These are phyloP conservation scores for Zaprionus lachaisei DNA, from an alignment of 1,140 invertebrate species.

Conservation along the genomic window DNA sequence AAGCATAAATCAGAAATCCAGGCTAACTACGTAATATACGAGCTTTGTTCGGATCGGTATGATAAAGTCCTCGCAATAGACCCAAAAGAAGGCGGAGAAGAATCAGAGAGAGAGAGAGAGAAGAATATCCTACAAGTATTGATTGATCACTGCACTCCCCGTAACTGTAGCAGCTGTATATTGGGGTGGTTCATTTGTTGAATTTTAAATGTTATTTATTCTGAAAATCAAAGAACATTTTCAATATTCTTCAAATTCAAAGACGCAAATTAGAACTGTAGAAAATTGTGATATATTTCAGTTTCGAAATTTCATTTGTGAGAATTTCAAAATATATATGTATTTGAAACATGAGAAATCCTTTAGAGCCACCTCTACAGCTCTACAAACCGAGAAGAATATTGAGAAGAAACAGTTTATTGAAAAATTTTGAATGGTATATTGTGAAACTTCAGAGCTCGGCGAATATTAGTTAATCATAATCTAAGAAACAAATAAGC, in stretches of 20 bases:
- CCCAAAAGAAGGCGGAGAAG: neutral
- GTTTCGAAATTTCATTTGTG: constrained; percentile 21
- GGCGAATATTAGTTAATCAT: constrained; percentile 33
- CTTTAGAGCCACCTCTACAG: neutral
- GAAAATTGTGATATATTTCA: constrained; percentile 44
- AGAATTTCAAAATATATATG: neutral
- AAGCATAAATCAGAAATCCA: constrained; percentile 27
- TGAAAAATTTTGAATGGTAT: neutral
- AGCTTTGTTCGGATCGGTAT: constrained; percentile 29
- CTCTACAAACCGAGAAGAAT: constrained; percentile 5
- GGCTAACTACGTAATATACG: constrained; percentile 28
- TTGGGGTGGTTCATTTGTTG: neutral
- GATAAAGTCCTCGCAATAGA: constrained; percentile 29
- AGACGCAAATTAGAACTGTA: constrained; percentile 26
- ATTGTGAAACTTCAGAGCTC: constrained; percentile 24
- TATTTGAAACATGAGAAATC: constrained; percentile 5
- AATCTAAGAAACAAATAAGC: constrained; percentile 7
- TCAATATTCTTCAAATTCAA: neutral
- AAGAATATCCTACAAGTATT: constrained; percentile 16
- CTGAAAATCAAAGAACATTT: neutral
- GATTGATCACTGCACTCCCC: constrained; percentile 43
- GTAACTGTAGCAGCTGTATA: constrained; percentile 11
- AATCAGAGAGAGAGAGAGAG: neutral
- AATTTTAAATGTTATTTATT: neutral
- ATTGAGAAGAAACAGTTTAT: neutral